Evolutionary conservation across 2,113 vertebrate genomes (phyloP), one percentile per base, ranked within the genome.

Genomic region (Thomomys bottae): DNA sequence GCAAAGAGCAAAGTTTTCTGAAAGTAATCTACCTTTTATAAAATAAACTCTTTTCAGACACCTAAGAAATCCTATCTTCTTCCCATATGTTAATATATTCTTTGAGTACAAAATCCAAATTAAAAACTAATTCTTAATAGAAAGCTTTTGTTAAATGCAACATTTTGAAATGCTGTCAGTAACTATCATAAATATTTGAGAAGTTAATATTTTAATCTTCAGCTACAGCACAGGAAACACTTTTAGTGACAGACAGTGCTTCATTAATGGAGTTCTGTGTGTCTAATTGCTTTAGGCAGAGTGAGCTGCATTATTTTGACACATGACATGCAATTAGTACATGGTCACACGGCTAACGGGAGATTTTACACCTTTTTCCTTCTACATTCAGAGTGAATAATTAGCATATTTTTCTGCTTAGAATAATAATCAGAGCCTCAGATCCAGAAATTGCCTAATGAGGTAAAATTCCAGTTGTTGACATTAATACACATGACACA

Each of bases 401-500:
- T 98, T 98, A 98, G 98, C 98, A 98, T 98, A 98, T 98, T 98
- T 98, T 98, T 98, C 97, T 98, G 98, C 98, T 97, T 97, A 96
- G 97, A 98, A 98, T 99, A 98, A 98, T 99, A 98, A 99, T 98
- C 98, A 98, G 97, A 97, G 97, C 97, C 98, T 98, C 98, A 98
- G 98, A 98, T 98, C 98, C 98, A 97, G 97, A 98, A 98, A 98
- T 97, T 98, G 97, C 98, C 97, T 99, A 98, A 99, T 99, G 98
- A 99, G 98, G 97, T 98, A 98, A 97, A 97, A 98, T 98, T 98
- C 97, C 97, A 97, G 98, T 98, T 98, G 98, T 98, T 98, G 98
- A 98, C 98, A 98, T 98, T 98, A 98, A 98, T 98, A 98, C 98
- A 97, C 97, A 94, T 98, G 98, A 98, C 97, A 96, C 97, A 97